phyloP scores from a whole-genome alignment of 1,140 invertebrate genomes.

The Apis dorsata region DNA sequence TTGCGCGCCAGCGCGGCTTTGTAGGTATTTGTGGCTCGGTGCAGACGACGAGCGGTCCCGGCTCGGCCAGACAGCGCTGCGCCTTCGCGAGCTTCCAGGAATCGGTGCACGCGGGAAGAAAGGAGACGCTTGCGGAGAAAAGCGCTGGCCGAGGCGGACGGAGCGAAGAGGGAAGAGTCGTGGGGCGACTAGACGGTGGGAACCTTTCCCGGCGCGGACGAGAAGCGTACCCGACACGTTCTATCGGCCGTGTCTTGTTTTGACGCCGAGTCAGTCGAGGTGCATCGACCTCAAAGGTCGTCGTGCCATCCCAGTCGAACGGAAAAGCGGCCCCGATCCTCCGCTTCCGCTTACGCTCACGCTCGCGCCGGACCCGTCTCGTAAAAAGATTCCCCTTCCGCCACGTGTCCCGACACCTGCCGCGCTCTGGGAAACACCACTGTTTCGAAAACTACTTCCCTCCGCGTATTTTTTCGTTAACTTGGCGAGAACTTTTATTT shows the following conservation, averaged over 20 bases:
- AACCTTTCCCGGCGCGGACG: slow-evolving; percentile 69
- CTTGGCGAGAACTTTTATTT: no score
- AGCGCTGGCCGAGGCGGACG: not conserved
- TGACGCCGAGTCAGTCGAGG: slow-evolving; percentile 71
- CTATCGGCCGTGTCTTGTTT: slow-evolving; percentile 75
- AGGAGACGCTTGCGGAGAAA: slow-evolving; percentile 46
- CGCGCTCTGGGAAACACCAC: slow-evolving; percentile 6
- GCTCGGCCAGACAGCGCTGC: slow-evolving; percentile 78
- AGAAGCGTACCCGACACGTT: slow-evolving; percentile 56
- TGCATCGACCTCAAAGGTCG: slow-evolving; percentile 80
- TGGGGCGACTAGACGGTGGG: slow-evolving; percentile 77
- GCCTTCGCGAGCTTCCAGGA: slow-evolving; percentile 76
- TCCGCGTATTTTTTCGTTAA: not conserved
- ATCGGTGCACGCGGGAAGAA: slow-evolving; percentile 60
- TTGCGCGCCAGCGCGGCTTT: slow-evolving; percentile 45
- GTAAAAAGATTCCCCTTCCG: slow-evolving; percentile 36
- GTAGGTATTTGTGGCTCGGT: slow-evolving; percentile 66
- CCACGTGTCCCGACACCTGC: slow-evolving; percentile 15
- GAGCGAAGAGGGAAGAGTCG: slow-evolving; percentile 44
- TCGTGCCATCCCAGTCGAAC: slow-evolving; percentile 58
- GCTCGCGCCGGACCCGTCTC: not conserved
- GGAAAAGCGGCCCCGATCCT: slow-evolving; percentile 27
- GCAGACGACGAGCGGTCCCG: slow-evolving; percentile 68
- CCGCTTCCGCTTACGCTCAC: slow-evolving; percentile 36
- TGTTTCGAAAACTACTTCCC: not conserved